Conservation (phyloP, 37 sponge, comb jelly and placozoan genomes). For the Dysidea cf. avara region DNA sequence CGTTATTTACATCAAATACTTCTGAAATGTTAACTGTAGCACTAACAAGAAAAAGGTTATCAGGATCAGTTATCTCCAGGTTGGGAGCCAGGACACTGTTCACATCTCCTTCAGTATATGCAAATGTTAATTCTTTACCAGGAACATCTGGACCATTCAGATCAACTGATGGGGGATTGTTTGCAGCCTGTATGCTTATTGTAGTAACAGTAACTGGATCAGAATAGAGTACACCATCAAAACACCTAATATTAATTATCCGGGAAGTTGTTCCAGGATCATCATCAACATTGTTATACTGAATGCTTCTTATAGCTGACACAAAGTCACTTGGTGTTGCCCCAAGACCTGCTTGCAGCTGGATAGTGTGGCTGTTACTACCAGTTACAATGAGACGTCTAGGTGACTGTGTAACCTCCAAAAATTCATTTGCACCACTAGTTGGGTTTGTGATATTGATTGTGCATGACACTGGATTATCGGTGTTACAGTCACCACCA, state of each 20-base stretch:
- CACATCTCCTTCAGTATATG: constrained; percentile 44
- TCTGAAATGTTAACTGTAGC: constrained; percentile 23
- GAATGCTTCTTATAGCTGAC: constrained; percentile 34
- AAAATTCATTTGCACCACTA: constrained; percentile 16
- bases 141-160: constrained; percentile 27
- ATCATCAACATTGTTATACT: constrained; percentile 32
- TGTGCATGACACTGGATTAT: constrained; percentile 15
- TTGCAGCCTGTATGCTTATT: constrained; percentile 24
- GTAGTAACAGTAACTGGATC: constrained; percentile 20
- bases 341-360: constrained; percentile 2
- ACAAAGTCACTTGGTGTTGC: constrained; percentile 28
- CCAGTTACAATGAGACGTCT: constrained; percentile 11
- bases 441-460: constrained; percentile 47
- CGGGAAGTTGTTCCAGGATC: constrained; percentile 42
- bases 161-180: constrained; percentile 58
- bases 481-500: not conserved
- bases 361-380: not conserved
- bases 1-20: constrained; percentile 59
- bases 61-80: constrained; percentile 40
- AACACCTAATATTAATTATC: constrained; percentile 31
- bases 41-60: constrained; percentile 17
- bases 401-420: constrained; percentile 29
- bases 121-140: constrained; percentile 2
- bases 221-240: constrained; percentile 41
- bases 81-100: constrained; percentile 16